Evolutionary conservation across 2,113 vertebrate genomes (phyloP).

Genomic region (Hipposideros armiger): DNA sequence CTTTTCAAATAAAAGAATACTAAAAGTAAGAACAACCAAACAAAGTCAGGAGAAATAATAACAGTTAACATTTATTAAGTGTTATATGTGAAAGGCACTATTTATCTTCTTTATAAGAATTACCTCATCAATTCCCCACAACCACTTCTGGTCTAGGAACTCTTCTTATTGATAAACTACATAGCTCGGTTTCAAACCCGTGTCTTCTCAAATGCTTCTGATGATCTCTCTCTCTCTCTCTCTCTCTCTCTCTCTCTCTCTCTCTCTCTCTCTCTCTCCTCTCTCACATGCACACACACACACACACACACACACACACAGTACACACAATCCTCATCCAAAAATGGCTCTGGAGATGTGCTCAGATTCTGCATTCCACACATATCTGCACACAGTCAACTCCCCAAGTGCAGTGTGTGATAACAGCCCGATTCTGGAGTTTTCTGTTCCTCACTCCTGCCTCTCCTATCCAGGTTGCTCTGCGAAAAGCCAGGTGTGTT

Average conservation of each 20-base stretch:
- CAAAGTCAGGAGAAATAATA: conserved; percentile 9
- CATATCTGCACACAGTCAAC: neutral
- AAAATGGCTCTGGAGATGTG: neutral
- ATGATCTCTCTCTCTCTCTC: neutral
- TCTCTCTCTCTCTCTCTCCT: neutral
- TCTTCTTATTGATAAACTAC: neutral
- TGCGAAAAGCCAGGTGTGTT: neutral
- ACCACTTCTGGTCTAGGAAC: neutral
- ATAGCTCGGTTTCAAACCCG: neutral
- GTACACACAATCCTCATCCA: neutral
- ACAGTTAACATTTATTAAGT: neutral
- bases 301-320: neutral
- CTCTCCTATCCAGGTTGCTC: neutral
- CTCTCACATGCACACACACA: neutral
- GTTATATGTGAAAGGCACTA: neutral
- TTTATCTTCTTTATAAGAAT: neutral
- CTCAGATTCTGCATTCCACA: neutral
- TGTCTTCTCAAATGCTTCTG: neutral
- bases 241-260: neutral
- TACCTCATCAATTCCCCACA: neutral
- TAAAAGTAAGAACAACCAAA: conserved; percentile 11
- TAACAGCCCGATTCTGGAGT: neutral
- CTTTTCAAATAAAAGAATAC: conserved; percentile 6
- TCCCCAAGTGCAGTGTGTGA: neutral
- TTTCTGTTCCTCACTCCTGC: neutral